phyloP scores from a whole-genome alignment of 2,797 vertebrate genomes.

The Danio jaintianensis region DNA sequence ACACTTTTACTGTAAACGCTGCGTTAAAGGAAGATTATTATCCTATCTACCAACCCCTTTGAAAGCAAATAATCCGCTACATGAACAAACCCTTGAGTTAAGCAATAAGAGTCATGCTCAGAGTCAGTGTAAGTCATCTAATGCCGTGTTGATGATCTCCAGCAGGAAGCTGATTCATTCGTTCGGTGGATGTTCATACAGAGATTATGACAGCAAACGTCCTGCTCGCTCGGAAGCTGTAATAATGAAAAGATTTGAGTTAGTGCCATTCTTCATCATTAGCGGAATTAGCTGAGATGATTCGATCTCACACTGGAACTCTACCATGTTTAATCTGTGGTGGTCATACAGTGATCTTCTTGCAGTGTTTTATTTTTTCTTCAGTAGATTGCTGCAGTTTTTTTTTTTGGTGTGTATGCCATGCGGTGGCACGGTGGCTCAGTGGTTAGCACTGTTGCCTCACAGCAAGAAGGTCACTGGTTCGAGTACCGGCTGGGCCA shows the following conservation, averaged over 20 bases:
- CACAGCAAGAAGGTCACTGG: too few relatives aligned
- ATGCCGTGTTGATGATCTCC: constrained; percentile 5
- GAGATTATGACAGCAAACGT: constrained; percentile 44
- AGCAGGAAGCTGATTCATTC: constrained; percentile 47
- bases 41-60: background rate
- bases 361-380: too few relatives aligned
- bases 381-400: too few relatives aligned
- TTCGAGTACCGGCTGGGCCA: too few relatives aligned
- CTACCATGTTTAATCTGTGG: background rate
- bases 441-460: too few relatives aligned
- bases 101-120: constrained; percentile 21
- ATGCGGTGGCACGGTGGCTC: too few relatives aligned
- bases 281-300: constrained; percentile 20
- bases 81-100: constrained; percentile 31
- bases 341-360: background rate
- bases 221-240: constrained; percentile 32
- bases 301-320: background rate
- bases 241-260: constrained; percentile 45
- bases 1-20: constrained; percentile 66
- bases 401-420: too few relatives aligned
- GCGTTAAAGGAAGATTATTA: constrained; percentile 12
- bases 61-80: constrained; percentile 19
- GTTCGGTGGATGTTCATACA: constrained; percentile 17
- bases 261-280: constrained; percentile 32
- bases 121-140: constrained; percentile 39